A percentile compares a stretch with the other conserved stretches of the same genome.
phyloP scores from a whole-genome alignment of 2,888 invertebrate genomes.

The Rugalucina vietnamica region DNA sequence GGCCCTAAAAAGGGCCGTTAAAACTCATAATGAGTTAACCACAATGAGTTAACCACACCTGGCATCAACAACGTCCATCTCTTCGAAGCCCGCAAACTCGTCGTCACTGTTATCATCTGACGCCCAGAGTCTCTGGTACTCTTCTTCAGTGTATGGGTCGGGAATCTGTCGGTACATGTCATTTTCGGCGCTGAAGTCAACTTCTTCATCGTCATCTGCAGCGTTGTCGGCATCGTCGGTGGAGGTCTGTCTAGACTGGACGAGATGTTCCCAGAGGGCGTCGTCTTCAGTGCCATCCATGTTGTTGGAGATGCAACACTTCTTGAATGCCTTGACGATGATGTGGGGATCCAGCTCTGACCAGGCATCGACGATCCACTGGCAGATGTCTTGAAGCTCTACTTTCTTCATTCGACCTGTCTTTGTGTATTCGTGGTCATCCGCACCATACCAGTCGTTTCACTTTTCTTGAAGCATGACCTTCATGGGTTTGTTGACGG shows the following conservation, averaged over 20 bases:
- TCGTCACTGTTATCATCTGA: too few relatives aligned
- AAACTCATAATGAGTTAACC: too few relatives aligned
- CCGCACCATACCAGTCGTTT: constrained; percentile 14
- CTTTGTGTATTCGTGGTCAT: neutral
- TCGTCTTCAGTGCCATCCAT: constrained; percentile 36
- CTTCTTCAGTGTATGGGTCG: too few relatives aligned
- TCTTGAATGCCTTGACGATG: constrained; percentile 25
- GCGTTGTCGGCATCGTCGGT: neutral
- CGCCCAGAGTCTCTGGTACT: too few relatives aligned
- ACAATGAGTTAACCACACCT: too few relatives aligned
- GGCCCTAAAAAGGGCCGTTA: too few relatives aligned
- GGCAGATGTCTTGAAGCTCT: constrained; percentile 15
- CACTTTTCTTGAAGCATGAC: neutral
- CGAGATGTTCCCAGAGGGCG: neutral
- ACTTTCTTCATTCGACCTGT: constrained; percentile 1
- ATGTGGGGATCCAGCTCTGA: constrained; percentile 11
- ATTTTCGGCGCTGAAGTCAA: neutral
- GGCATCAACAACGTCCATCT: too few relatives aligned
- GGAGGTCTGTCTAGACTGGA: neutral
- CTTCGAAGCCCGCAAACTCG: too few relatives aligned
- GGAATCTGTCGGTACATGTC: too few relatives aligned
- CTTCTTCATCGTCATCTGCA: neutral
- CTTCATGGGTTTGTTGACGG: constrained; percentile 31
- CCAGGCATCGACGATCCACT: constrained; percentile 22
- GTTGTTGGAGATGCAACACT: constrained; percentile 32